A percentile compares a stretch with the other conserved stretches of the same genome.
Conservation (phyloP, 2,797 vertebrate genomes). For the Hapalemur alaotrensis region DNA sequence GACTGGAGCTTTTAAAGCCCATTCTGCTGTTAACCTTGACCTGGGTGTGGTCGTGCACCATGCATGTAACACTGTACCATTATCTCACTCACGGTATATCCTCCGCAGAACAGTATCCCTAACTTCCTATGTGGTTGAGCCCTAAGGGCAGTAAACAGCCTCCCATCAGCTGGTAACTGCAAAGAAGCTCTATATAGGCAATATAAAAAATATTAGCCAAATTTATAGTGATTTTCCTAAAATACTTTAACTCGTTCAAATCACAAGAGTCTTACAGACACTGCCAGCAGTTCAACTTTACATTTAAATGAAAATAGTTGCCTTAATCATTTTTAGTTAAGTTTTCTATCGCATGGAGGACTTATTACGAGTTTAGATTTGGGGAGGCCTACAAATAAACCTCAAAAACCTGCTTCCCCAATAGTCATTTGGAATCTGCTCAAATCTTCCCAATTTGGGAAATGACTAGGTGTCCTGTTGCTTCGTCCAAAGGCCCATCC, state of each 20-base stretch:
- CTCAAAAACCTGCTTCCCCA: not conserved
- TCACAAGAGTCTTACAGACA: not conserved
- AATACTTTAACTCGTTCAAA: not conserved
- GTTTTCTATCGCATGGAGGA: not conserved
- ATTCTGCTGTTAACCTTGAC: not conserved
- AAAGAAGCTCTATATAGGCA: not conserved
- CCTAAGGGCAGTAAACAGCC: not conserved
- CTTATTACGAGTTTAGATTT: not conserved
- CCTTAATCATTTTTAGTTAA: not conserved
- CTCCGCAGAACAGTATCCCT: not conserved
- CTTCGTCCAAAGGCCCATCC: not conserved
- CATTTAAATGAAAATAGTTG: constrained; percentile 12
- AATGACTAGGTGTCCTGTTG: not conserved
- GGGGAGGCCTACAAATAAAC: not conserved
- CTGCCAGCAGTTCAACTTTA: not conserved
- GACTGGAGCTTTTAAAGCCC: not conserved
- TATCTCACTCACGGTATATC: fast-evolving
- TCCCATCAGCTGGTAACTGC: not conserved
- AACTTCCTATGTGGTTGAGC: not conserved
- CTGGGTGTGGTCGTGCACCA: too few relatives aligned
- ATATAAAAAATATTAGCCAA: not conserved
- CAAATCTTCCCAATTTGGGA: not conserved
- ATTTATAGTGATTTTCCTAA: constrained; percentile 13
- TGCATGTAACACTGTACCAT: not conserved
- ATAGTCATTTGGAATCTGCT: not conserved